phyloP scores from a whole-genome alignment of 2,113 vertebrate genomes.

The Microcebus murinus region DNA sequence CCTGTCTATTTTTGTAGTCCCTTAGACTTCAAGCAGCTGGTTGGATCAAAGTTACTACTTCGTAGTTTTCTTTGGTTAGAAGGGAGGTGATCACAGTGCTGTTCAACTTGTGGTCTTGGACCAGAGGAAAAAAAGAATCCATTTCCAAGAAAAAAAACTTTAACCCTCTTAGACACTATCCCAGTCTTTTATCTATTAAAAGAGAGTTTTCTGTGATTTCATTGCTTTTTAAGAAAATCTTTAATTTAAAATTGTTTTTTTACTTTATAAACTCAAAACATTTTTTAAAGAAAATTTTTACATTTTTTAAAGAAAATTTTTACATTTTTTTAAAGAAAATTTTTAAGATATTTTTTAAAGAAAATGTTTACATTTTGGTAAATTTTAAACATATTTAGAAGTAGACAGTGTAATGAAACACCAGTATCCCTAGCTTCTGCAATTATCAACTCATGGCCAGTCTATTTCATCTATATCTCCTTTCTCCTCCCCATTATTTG shows the following conservation, averaged over 20 bases:
- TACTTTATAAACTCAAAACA: no score
- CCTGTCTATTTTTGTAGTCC: neutral
- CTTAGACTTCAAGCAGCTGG: neutral
- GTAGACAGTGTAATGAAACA: neutral
- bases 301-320: neutral
- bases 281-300: neutral
- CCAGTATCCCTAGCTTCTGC: neutral
- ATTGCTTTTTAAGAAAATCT: neutral
- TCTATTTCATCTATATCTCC: neutral
- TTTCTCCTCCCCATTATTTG: neutral
- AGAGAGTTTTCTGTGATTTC: neutral
- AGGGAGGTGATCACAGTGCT: neutral
- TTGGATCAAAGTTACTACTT: neutral
- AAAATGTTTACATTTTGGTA: neutral
- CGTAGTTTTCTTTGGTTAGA: neutral
- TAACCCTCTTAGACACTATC: neutral
- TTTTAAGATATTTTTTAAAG: neutral
- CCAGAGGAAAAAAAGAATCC: neutral
- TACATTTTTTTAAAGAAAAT: neutral
- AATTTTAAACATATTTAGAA: neutral
- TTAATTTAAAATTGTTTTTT: no score
- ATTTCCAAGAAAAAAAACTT: neutral
- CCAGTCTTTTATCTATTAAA: neutral
- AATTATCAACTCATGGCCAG: neutral
- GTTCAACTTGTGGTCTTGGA: neutral